A percentile compares a stretch with the other conserved stretches of the same genome.
Evolutionary conservation across 2,888 invertebrate genomes (phyloP).

Genomic region (Rotaria magnacalcarata): DNA sequence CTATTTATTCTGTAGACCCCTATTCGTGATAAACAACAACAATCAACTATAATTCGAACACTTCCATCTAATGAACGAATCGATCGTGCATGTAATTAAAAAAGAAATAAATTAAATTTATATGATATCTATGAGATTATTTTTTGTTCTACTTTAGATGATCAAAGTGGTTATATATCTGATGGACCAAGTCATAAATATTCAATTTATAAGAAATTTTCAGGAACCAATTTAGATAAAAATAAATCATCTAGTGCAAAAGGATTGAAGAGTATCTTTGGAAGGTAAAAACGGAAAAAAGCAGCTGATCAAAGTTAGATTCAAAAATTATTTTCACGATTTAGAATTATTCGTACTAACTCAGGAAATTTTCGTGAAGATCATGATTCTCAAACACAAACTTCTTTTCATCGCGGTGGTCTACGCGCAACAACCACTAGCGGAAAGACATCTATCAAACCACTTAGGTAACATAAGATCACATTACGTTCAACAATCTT

Average conservation of each 20-base stretch:
- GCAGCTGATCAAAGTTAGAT: too few relatives aligned
- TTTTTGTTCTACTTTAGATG: not conserved
- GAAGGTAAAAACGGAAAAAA: not conserved
- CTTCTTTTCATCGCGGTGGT: constrained; percentile 44
- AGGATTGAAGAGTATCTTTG: constrained; percentile 27
- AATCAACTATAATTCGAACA: not conserved
- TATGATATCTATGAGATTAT: too few relatives aligned
- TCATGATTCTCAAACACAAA: not conserved
- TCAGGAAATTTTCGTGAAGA: constrained; percentile 34
- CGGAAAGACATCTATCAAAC: constrained; percentile 24
- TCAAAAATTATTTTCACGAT: not conserved
- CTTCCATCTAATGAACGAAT: not conserved
- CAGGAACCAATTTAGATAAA: constrained; percentile 32
- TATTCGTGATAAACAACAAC: constrained; percentile 24
- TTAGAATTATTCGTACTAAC: constrained; percentile 30
- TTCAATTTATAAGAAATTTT: constrained; percentile 9
- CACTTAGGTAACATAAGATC: not conserved
- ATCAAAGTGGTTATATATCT: constrained; percentile 34
- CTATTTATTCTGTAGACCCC: not conserved
- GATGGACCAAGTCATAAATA: constrained; percentile 31
- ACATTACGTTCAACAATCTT: too few relatives aligned
- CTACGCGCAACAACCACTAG: constrained; percentile 42
- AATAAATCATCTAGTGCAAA: constrained; percentile 35
- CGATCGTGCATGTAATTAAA: not conserved
- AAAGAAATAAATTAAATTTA: not conserved